These are phyloP conservation scores for Temnothorax longispinosus DNA, from an alignment of 1,140 invertebrate species.

Conservation along the genomic window DNA sequence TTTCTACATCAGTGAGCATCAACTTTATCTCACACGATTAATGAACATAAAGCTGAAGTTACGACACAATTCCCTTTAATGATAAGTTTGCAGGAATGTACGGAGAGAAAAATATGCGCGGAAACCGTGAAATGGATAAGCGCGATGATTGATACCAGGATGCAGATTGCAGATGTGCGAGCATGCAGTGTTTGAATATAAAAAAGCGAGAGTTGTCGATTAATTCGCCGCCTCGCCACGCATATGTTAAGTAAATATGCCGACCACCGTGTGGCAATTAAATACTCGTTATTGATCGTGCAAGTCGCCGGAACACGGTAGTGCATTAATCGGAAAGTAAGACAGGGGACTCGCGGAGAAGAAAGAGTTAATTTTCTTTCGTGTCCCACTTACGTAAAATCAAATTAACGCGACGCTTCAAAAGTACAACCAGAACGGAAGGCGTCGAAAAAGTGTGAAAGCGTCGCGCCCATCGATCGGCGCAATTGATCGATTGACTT, in stretches of 20 bases:
- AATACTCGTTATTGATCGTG: slow-evolving; percentile 57
- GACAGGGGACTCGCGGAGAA: slow-evolving; percentile 2
- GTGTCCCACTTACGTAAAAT: slow-evolving; percentile 55
- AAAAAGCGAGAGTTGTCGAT: slow-evolving; percentile 51
- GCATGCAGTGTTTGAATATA: neutral
- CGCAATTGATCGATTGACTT: slow-evolving; percentile 39
- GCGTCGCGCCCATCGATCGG: slow-evolving; percentile 47
- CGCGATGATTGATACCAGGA: slow-evolving; percentile 43
- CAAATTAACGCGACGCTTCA: slow-evolving; percentile 41
- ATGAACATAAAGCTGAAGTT: neutral
- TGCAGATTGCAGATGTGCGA: slow-evolving; percentile 12
- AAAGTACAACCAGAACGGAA: slow-evolving; percentile 6
- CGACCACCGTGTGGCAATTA: slow-evolving; percentile 41
- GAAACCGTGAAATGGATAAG: slow-evolving; percentile 8
- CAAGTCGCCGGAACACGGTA: neutral
- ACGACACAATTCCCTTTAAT: neutral
- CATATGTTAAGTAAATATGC: slow-evolving; percentile 44
- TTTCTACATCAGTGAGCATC: neutral
- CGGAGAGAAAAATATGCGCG: neutral
- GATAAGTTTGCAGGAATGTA: neutral
- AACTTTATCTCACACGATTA: neutral
- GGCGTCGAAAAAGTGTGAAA: slow-evolving; percentile 56
- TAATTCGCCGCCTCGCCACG: slow-evolving; percentile 35
- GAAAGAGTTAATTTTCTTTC: slow-evolving; percentile 54
- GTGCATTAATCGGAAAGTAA: slow-evolving; percentile 55